A percentile compares a stretch with the other conserved stretches of the same genome.
Evolutionary conservation across 1,140 invertebrate genomes (phyloP).

Genomic region (Chymomyza costata): DNA sequence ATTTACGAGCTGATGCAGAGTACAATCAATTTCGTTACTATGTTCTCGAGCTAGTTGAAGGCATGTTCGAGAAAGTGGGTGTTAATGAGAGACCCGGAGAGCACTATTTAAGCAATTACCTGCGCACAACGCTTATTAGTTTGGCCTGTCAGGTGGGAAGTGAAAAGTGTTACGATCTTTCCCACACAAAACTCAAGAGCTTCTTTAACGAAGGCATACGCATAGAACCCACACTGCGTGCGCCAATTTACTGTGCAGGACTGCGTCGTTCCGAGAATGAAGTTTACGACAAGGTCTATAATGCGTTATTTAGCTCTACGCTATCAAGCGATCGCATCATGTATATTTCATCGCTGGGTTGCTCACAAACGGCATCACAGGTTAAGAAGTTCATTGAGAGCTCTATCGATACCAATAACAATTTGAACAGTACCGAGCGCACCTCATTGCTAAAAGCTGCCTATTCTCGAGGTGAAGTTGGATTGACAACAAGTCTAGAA

Average conservation of each 20-base stretch:
- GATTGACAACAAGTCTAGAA: slow-evolving; percentile 39
- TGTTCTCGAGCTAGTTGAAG: slow-evolving; percentile 33
- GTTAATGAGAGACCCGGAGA: slow-evolving; percentile 66
- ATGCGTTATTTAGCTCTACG: slow-evolving; percentile 76
- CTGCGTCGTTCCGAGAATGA: slow-evolving; percentile 77
- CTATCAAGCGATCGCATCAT: slow-evolving; percentile 76
- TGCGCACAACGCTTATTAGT: slow-evolving; percentile 70
- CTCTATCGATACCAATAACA: slow-evolving; percentile 34
- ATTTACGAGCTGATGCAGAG: slow-evolving; percentile 35
- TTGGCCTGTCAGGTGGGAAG: slow-evolving; percentile 76
- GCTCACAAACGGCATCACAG: slow-evolving; percentile 63
- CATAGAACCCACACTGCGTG: slow-evolving; percentile 43
- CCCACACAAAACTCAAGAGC: slow-evolving; percentile 45
- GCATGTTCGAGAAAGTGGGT: slow-evolving; percentile 65
- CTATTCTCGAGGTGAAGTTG: slow-evolving; percentile 41
- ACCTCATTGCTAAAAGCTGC: slow-evolving; percentile 36
- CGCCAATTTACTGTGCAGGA: slow-evolving; percentile 80
- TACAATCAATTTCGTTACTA: slow-evolving; percentile 34
- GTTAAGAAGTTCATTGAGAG: slow-evolving; percentile 33
- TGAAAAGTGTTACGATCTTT: slow-evolving; percentile 73
- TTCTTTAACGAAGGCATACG: slow-evolving; percentile 56
- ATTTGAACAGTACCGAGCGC: slow-evolving; percentile 37
- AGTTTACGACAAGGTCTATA: slow-evolving; percentile 80
- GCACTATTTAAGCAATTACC: slow-evolving; percentile 65
- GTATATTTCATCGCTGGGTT: slow-evolving; percentile 78